Conservation (phyloP, 2,888 invertebrate species). For the Caenorhabditis macrosperma region DNA sequence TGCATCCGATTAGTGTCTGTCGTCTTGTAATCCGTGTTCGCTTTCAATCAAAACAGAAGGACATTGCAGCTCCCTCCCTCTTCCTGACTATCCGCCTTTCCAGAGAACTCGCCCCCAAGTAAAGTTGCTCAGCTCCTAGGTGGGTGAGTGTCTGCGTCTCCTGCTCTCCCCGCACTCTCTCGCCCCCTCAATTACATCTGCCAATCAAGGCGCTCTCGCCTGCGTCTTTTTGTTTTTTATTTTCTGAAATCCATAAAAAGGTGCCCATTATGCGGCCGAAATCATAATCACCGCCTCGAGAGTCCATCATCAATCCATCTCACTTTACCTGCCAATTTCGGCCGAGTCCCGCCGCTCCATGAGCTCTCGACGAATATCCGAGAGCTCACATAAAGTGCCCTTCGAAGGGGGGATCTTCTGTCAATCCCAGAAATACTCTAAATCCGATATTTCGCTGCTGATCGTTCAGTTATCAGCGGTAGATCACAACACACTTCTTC, state of each 20-base stretch:
- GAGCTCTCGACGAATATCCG: background rate
- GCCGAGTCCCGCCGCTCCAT: background rate
- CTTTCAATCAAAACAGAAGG: background rate
- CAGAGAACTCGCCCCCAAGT: background rate
- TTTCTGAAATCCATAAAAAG: slow-evolving; percentile 10
- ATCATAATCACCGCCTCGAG: background rate
- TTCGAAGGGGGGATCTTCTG: too few relatives aligned
- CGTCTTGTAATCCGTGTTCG: background rate
- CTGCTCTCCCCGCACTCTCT: slow-evolving; percentile 1
- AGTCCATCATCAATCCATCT: slow-evolving; percentile 16
- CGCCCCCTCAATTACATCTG: slow-evolving; percentile 46
- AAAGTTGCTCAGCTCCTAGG: background rate
- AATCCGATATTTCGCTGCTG: slow-evolving; percentile 2
- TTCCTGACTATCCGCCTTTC: background rate
- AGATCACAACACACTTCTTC: too few relatives aligned
- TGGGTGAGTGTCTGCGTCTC: slow-evolving; percentile 32
- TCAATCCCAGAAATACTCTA: background rate
- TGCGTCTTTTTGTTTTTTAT: slow-evolving; percentile 4
- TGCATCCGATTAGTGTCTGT: background rate
- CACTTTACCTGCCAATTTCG: slow-evolving; percentile 8
- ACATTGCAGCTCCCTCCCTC: background rate
- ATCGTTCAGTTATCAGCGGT: too few relatives aligned
- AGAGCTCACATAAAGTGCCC: background rate
- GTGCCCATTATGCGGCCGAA: slow-evolving; percentile 5
- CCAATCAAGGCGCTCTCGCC: slow-evolving; percentile 38